Conservation (phyloP, 2,888 invertebrate genomes). For the Caenorhabditis sp. region DNA sequence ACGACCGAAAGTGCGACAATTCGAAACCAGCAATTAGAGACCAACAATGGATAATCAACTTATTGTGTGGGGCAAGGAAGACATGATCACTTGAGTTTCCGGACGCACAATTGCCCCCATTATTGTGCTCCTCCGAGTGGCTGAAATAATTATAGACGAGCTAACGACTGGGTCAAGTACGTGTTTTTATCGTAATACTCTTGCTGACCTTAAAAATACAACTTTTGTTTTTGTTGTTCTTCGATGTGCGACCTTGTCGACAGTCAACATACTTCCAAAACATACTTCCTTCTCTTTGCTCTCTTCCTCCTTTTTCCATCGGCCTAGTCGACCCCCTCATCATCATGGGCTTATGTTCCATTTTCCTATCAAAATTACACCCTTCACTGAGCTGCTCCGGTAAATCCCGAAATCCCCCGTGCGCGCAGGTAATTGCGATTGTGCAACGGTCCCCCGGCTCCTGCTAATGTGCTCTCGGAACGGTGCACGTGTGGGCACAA, state of each 20-base stretch:
- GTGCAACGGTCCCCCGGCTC: slow-evolving; percentile 21
- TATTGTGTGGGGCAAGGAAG: slow-evolving; percentile 18
- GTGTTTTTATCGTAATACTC: no score
- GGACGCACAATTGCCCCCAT: neutral
- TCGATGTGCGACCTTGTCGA: no score
- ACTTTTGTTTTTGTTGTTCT: no score
- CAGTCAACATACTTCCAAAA: no score
- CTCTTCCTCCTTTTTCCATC: neutral
- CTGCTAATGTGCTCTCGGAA: slow-evolving; percentile 13
- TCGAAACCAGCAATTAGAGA: slow-evolving; percentile 42
- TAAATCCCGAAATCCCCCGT: slow-evolving; percentile 44
- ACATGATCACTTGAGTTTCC: slow-evolving; percentile 33
- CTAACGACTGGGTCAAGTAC: neutral
- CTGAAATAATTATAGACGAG: slow-evolving; percentile 31
- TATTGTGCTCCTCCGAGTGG: slow-evolving; percentile 28
- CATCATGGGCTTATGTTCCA: neutral
- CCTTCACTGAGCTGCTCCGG: slow-evolving; percentile 32
- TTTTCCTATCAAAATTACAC: slow-evolving; percentile 38
- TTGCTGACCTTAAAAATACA: no score
- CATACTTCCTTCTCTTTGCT: neutral
- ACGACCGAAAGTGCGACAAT: slow-evolving; percentile 41
- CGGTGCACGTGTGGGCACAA: slow-evolving; percentile 23
- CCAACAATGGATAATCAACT: slow-evolving; percentile 50
- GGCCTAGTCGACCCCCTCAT: neutral
- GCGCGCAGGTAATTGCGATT: slow-evolving; percentile 41